Evolutionary conservation across 2,888 invertebrate genomes (phyloP).

Genomic region (Cyrtodaria siliqua): DNA sequence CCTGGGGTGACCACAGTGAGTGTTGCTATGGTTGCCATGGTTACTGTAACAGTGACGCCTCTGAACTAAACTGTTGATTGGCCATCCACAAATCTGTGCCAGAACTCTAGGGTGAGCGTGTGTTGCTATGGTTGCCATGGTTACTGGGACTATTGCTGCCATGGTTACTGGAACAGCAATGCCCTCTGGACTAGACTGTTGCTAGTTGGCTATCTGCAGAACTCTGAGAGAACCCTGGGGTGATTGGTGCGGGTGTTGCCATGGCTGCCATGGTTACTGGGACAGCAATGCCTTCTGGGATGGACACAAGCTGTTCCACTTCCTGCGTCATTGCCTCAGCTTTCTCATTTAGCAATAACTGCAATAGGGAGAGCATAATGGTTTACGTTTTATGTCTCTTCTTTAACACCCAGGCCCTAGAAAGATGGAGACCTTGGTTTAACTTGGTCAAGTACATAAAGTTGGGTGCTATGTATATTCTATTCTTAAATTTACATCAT

Average conservation of each 20-base stretch:
- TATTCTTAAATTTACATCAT: too few relatives aligned
- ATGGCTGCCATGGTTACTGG: slow-evolving; percentile 13
- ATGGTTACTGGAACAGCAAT: slow-evolving; percentile 88
- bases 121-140: slow-evolving; percentile 89
- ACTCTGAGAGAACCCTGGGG: slow-evolving; percentile 41
- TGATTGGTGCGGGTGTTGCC: slow-evolving; percentile 27
- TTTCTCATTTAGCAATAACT: slow-evolving; percentile 94
- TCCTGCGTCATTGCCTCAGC: slow-evolving; percentile 93
- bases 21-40: slow-evolving; percentile 25
- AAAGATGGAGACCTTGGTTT: too few relatives aligned
- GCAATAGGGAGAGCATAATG: slow-evolving; percentile 47
- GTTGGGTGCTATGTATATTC: too few relatives aligned
- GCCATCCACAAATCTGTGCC: too few relatives aligned
- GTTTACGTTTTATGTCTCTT: too few relatives aligned
- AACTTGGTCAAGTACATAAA: too few relatives aligned
- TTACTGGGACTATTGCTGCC: slow-evolving; percentile 93
- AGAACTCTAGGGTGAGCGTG: slow-evolving; percentile 65
- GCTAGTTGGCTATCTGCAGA: slow-evolving; percentile 15
- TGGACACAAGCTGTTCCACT: slow-evolving; percentile 72
- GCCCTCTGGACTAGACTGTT: not conserved
- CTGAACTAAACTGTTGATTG: too few relatives aligned
- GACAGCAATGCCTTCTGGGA: slow-evolving; percentile 45
- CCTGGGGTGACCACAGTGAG: slow-evolving; percentile 28
- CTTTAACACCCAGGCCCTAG: too few relatives aligned
- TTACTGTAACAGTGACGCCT: not conserved